Base-by-base conservation (phyloP, 2,113 vertebrate genomes). In the Festucalex cinctus region DNA sequence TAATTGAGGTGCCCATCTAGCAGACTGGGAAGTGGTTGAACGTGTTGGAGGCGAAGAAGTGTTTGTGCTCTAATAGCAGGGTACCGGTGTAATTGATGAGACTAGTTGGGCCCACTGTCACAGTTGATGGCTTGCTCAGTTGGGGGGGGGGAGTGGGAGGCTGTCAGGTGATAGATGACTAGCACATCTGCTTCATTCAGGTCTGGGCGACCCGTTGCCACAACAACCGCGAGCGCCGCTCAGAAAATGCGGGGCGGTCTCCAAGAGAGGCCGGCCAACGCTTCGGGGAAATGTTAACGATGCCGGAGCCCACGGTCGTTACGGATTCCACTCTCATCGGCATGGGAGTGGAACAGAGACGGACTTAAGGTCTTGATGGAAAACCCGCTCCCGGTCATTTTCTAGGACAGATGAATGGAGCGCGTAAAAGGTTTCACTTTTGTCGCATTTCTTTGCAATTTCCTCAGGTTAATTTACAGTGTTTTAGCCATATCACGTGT, bases 141-240 rank as follows among this genome's bases (percentile, higher is more conserved):
- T 83, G 75, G 85, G 86, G 91, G 88, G 75, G 85, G 86, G 91
- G 88, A 88, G 89, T 81, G 85, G 89, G 82, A 91, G 89, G 89
- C 85, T 92, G 88, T 88, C 49, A 85, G 85, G 88, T 93, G 93
- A 95, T 94, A 90, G 93, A 95, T 94, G 91, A 88, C 89, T 91
- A 70, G 88, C 91, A 91, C 93, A 93, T 94, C 90, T 93, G 92
- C 89, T 93, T 93, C 93, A 93, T 92, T 93, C 93, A 94, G 89
- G 89, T 89, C 87, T 85, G 87, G 83, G 92, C 92, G 86, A 86
- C 90, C 66, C 79, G 95, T 97, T 94, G 93, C 94, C 94, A 94
- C 90, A 93, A 93, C 93, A 95, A 97, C 90, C 81, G n/a, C 80
- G 73, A 86, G 74, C 43, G 83, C 72, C 64, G 91, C 80, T 65